A percentile compares a stretch with the other conserved stretches of the same genome.
Conservation (phyloP, 1,140 invertebrate species). For the Drosophila punjabiensis region DNA sequence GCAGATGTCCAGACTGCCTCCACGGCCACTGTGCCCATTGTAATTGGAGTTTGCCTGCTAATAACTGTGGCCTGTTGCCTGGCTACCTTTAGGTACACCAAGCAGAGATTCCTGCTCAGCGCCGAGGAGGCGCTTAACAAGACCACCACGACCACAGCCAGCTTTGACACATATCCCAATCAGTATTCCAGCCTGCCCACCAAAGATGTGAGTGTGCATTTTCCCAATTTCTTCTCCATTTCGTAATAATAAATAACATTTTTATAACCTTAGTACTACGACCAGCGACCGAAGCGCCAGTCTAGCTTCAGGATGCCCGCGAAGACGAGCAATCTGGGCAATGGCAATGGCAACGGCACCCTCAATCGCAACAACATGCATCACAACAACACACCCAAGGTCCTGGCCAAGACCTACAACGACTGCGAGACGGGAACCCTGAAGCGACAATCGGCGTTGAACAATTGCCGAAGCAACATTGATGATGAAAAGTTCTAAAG, state of each 20-base stretch:
- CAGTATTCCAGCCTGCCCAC: constrained; percentile 93
- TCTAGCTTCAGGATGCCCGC: constrained; percentile 86
- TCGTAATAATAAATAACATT: not conserved
- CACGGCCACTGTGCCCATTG: constrained; percentile 55
- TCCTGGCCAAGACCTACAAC: constrained; percentile 86
- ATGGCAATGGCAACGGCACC: constrained; percentile 85
- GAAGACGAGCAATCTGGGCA: constrained; percentile 86
- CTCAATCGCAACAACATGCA: constrained; percentile 88
- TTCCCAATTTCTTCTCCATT: no score
- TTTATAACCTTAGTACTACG: constrained; percentile 64
- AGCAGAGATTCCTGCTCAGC: constrained; percentile 45
- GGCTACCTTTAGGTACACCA: constrained; percentile 62
- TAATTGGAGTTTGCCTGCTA: constrained; percentile 46
- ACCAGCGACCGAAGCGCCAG: constrained; percentile 86
- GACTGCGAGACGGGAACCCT: constrained; percentile 93
- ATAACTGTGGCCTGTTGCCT: constrained; percentile 69
- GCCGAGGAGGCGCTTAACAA: constrained; percentile 68
- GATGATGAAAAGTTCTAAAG: constrained; percentile 84
- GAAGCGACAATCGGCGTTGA: constrained; percentile 90
- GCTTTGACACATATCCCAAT: constrained; percentile 93
- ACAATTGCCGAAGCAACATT: constrained; percentile 84
- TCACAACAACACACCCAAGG: constrained; percentile 89
- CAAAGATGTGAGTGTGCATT: constrained; percentile 87
- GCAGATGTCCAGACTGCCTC: constrained; percentile 65
- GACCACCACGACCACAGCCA: constrained; percentile 86